Evolutionary conservation across 2,797 vertebrate genomes (phyloP).

Genomic region (Acipenser oxyrinchus): DNA sequence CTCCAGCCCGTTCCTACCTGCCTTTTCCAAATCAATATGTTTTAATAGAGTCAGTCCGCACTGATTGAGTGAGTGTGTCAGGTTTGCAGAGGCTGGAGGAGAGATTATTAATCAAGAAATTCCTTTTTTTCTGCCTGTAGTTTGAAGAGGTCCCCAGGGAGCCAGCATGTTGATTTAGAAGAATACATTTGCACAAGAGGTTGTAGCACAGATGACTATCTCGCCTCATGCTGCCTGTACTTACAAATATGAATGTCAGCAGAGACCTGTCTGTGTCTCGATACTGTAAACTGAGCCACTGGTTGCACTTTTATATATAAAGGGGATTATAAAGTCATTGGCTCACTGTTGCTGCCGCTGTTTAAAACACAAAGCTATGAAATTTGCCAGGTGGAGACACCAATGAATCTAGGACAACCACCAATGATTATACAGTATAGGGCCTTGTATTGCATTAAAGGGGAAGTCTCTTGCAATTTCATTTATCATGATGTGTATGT

Average conservation of each 20-base stretch:
- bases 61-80: conserved; percentile 52
- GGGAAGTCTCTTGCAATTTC: too few relatives aligned
- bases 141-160: background rate
- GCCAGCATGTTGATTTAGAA: background rate
- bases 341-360: too few relatives aligned
- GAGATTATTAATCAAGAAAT: conserved; percentile 50
- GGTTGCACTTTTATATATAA: too few relatives aligned
- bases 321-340: too few relatives aligned
- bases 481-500: too few relatives aligned
- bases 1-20: conserved; percentile 14
- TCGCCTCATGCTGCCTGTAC: background rate
- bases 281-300: background rate
- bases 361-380: too few relatives aligned
- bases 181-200: background rate
- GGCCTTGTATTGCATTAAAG: too few relatives aligned
- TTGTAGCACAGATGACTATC: background rate
- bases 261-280: background rate
- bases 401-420: too few relatives aligned
- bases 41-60: conserved; percentile 53
- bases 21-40: conserved; percentile 47
- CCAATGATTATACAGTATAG: too few relatives aligned
- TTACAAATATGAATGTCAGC: background rate
- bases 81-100: conserved; percentile 37
- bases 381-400: too few relatives aligned
- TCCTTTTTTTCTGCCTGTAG: background rate